Evolutionary conservation across 1,140 invertebrate genomes (phyloP).

Genomic region (Achatina immaculata): DNA sequence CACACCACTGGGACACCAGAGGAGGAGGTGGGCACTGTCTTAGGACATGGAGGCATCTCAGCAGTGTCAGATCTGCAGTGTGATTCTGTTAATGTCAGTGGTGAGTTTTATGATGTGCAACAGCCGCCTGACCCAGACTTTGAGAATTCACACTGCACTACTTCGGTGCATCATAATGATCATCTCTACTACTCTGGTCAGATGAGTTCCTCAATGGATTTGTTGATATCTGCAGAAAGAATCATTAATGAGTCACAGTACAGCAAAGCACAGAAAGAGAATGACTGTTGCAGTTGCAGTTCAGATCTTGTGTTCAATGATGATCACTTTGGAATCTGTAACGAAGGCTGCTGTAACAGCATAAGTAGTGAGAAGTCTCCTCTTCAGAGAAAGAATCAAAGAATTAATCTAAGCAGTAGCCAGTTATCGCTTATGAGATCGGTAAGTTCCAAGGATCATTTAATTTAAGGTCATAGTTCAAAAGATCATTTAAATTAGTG

Average conservation of each 20-base stretch:
- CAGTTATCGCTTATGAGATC: background rate
- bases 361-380: background rate
- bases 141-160: background rate
- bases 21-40: background rate
- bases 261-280: background rate
- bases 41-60: background rate
- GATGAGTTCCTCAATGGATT: slow-evolving; percentile 17
- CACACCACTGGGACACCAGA: background rate
- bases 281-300: background rate
- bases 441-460: slow-evolving; percentile 7
- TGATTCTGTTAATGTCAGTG: background rate
- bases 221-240: slow-evolving; percentile 19
- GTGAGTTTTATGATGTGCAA: background rate
- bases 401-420: background rate
- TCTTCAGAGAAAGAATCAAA: background rate
- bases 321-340: slow-evolving; percentile 2
- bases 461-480: no score
- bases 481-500: no score
- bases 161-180: background rate
- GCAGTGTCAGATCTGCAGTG: background rate
- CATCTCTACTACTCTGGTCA: background rate
- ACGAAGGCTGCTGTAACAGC: background rate
- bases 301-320: slow-evolving; percentile 14
- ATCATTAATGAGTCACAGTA: slow-evolving; percentile 1
- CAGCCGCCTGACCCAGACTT: background rate